These are phyloP conservation scores for Drosophila pectinifera DNA, from an alignment of 1,140 invertebrate species.

Conservation along the genomic window DNA sequence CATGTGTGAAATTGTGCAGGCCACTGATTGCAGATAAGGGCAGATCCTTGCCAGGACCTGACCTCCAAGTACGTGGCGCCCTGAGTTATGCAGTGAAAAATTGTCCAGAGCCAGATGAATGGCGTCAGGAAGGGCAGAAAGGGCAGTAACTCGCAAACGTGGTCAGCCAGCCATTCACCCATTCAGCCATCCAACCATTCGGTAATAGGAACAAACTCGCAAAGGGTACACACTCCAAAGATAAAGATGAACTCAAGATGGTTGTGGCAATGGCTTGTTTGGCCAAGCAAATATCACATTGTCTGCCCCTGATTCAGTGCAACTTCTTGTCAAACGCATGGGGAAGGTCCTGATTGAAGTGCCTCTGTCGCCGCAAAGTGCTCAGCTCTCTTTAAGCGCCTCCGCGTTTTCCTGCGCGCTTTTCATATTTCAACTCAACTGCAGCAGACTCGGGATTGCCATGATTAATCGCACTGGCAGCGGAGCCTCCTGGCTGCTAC, in stretches of 20 bases:
- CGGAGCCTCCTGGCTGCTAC: conserved; percentile 15
- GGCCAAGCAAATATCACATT: conserved; percentile 57
- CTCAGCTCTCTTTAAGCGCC: conserved; percentile 53
- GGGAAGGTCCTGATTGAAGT: conserved; percentile 79
- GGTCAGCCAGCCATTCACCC: conserved; percentile 25
- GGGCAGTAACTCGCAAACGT: conserved; percentile 41
- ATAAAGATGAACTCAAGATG: conserved; percentile 47
- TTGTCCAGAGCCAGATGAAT: conserved; percentile 70
- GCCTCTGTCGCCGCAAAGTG: conserved; percentile 54
- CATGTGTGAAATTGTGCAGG: conserved; percentile 76
- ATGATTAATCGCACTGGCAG: conserved; percentile 71
- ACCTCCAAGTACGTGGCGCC: conserved; percentile 58
- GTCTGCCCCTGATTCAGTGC: conserved; percentile 33
- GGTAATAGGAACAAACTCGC: conserved; percentile 32
- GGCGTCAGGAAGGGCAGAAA: conserved; percentile 20
- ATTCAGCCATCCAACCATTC: conserved; percentile 7
- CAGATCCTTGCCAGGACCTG: not conserved
- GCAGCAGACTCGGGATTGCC: conserved; percentile 59
- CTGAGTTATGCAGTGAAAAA: conserved; percentile 79
- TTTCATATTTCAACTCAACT: conserved; percentile 48
- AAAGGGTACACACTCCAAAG: conserved; percentile 21
- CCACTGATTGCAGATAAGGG: conserved; percentile 72
- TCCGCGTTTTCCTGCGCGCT: conserved; percentile 13
- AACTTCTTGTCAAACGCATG: conserved; percentile 81
- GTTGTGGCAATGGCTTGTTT: conserved; percentile 26